Conservation (phyloP, 92 coral and sea anemone genomes). For the Parazoanthus atlanticus region DNA sequence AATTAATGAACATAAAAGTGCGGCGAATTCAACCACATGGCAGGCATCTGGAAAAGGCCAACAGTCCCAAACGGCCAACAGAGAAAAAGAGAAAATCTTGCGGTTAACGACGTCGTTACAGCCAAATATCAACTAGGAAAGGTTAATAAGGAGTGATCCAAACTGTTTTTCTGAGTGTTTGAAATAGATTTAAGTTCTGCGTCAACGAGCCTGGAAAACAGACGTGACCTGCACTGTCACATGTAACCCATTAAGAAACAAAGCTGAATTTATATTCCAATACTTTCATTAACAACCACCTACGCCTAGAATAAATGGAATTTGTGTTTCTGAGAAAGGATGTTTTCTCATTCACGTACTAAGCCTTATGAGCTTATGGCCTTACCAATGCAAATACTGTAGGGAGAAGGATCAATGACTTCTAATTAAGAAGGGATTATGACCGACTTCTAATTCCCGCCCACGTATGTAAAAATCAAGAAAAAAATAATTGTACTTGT, state of each 20-base stretch:
- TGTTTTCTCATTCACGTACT: not conserved
- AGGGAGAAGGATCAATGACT: not conserved
- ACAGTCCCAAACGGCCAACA: not conserved
- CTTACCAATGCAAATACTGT: not conserved
- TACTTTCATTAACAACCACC: not conserved
- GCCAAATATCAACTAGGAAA: not conserved
- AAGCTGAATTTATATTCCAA: too few species aligned
- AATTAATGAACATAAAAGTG: not conserved
- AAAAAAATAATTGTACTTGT: not conserved
- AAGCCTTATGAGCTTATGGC: not conserved
- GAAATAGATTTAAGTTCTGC: not conserved
- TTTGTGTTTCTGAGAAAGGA: not conserved
- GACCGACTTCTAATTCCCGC: not conserved
- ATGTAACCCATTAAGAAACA: not conserved
- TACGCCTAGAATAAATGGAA: not conserved
- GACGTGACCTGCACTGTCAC: not conserved
- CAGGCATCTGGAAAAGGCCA: not conserved
- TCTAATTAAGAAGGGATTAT: slow-evolving; percentile 29
- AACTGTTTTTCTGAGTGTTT: too few species aligned
- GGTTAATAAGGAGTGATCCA: too few species aligned
- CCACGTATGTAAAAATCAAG: slow-evolving; percentile 3
- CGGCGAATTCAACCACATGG: not conserved
- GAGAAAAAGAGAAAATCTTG: too few species aligned
- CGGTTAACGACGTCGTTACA: not conserved
- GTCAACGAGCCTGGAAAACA: not conserved